Percentiles rank a stretch among this genome's conserved stretches.
phyloP scores from a whole-genome alignment of 2,113 vertebrate species.

The Brachypodius melanocephalos region DNA sequence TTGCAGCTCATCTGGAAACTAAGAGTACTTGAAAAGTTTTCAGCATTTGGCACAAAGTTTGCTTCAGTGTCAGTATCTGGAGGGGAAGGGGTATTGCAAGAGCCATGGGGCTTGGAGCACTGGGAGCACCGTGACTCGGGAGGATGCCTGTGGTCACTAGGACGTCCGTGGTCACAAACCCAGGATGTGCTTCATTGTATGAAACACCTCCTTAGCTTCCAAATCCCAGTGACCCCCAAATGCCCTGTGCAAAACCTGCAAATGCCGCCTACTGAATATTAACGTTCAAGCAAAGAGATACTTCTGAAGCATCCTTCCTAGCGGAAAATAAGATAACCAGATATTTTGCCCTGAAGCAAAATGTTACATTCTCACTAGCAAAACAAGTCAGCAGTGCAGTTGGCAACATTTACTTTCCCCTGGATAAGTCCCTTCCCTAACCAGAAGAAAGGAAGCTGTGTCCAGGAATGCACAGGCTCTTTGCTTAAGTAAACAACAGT shows the following conservation, averaged over 20 bases:
- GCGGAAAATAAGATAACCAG: neutral
- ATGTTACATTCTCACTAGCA: neutral
- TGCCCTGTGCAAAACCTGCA: neutral
- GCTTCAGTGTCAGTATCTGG: neutral
- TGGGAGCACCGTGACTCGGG: neutral
- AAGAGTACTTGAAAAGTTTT: neutral
- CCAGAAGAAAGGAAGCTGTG: neutral
- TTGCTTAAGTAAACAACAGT: neutral
- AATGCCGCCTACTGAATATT: neutral
- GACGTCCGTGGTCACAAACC: neutral
- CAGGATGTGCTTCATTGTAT: neutral
- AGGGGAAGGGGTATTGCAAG: neutral
- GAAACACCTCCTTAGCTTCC: neutral
- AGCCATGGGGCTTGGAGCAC: neutral
- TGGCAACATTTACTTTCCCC: neutral
- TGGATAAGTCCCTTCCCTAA: neutral
- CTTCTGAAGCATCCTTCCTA: neutral
- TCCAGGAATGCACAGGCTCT: neutral
- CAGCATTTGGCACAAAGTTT: neutral
- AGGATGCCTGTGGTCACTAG: neutral
- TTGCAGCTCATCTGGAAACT: neutral
- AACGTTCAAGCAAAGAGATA: neutral
- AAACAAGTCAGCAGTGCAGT: neutral
- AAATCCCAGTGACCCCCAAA: neutral
- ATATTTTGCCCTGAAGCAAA: constrained; percentile 9